phyloP scores from a whole-genome alignment of 2,888 invertebrate genomes.

The Apamea anceps region DNA sequence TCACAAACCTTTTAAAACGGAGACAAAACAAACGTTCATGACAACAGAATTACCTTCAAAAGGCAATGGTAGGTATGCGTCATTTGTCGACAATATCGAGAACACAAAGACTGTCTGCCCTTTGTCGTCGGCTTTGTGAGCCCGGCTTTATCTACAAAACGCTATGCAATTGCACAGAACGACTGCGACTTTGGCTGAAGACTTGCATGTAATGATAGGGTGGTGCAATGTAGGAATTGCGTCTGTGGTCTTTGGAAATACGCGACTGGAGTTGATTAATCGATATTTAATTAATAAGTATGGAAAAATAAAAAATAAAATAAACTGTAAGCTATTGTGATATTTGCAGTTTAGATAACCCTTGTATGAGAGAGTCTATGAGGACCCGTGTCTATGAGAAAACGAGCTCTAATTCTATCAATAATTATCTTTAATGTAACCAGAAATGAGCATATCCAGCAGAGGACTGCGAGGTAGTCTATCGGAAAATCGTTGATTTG shows the following conservation, averaged over 20 bases:
- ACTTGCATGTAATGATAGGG: conserved; percentile 14
- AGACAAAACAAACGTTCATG: conserved; percentile 48
- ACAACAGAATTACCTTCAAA: conserved; percentile 51
- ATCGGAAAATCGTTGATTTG: neutral
- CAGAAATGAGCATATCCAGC: neutral
- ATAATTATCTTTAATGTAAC: neutral
- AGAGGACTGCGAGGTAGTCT: no score
- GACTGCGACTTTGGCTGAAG: conserved; percentile 35
- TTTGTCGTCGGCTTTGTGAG: conserved; percentile 68
- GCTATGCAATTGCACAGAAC: conserved; percentile 66
- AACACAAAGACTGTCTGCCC: conserved; percentile 69
- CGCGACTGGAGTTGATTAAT: neutral
- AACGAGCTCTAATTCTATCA: neutral
- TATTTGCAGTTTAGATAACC: neutral
- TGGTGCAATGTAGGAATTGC: neutral
- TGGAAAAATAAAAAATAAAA: neutral
- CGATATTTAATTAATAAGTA: neutral
- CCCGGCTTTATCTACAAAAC: conserved; percentile 67
- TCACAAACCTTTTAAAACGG: conserved; percentile 42
- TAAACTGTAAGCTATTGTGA: neutral
- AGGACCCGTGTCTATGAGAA: neutral
- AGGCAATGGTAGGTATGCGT: conserved; percentile 56
- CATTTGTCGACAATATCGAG: conserved; percentile 70
- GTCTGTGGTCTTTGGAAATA: neutral
- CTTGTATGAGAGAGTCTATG: neutral